These are phyloP conservation scores for Paelopatides confundens DNA, from an alignment of 53 echinoderm and acorn worm genomes.

Conservation along the genomic window DNA sequence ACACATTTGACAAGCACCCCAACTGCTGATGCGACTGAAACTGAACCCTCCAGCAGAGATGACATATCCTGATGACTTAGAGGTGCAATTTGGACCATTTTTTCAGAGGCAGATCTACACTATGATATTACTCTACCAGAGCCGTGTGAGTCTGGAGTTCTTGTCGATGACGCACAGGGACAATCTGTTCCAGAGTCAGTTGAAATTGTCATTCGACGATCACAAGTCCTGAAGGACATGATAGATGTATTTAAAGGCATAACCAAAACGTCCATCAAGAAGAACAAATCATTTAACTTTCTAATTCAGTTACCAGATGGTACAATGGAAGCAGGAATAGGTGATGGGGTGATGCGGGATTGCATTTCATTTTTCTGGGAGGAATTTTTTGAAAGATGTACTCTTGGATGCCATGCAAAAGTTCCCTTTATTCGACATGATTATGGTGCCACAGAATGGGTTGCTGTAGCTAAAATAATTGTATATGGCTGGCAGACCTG, in stretches of 20 bases:
- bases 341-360: conserved; percentile 53
- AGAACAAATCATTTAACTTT: neutral
- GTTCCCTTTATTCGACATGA: conserved; percentile 53
- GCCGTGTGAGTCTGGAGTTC: no score
- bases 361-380: conserved; percentile 57
- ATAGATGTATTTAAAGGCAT: conserved; percentile 1
- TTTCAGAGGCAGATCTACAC: no score
- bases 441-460: conserved; percentile 37
- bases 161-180: no score
- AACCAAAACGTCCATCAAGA: neutral
- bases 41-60: no score
- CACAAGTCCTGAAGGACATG: conserved; percentile 13
- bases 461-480: conserved; percentile 51
- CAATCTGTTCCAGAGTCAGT: no score
- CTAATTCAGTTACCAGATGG: neutral
- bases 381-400: conserved; percentile 42
- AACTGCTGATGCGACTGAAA: neutral
- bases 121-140: no score
- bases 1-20: conserved; percentile 36
- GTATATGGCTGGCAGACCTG: conserved; percentile 55
- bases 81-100: conserved; percentile 26
- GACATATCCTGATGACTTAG: neutral
- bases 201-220: neutral
- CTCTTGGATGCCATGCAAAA: conserved; percentile 51
- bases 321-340: conserved; percentile 44